Evolutionary conservation across 2,888 invertebrate species (phyloP), one percentile per base, ranked within the genome.

Genomic region (Bugula neritina): DNA sequence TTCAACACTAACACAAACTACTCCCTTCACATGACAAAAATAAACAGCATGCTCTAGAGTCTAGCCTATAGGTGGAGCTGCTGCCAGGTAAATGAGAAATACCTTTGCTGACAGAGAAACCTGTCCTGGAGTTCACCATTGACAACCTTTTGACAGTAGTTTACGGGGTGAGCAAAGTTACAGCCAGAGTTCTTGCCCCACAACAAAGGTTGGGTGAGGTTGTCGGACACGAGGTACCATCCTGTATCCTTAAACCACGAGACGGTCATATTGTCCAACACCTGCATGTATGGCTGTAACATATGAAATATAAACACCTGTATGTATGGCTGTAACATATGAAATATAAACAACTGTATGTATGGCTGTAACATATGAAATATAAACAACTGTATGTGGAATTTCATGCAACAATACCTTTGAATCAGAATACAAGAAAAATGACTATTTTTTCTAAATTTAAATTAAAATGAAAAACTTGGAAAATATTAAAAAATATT

Each of bases 151-250:
- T 21, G 21, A 34, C 63, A 63, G n/a, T 63, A 63, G 17, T 25
- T 17, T 10, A 17, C 17, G 2, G 17, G 17, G 29, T 63, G 29
- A 63, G 29, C 21, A 27, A 63, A 63, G 27, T 27, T 3, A 34
- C 63, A 63, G 63, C 63, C 63, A 29, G 63, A 63, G 63, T 63
- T 63, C 34, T 27, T 63, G 31, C 63, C 63, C 63, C 63, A 63
- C 5, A 63, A 10, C 27, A 31, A 31, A 13, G 63, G 63, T 31
- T 25, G 1, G 10, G 31, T 31, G 5, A 31, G 27, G 63, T n/a
- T 63, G 63, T 63, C 63, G 13, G 13, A 13, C 17, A 63, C 63
- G 2, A 5, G 1, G 63, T 63, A 63, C 63, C 63, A 63, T 10
- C 63, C 63, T 27, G 27, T 63, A 31, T 63, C 63, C 31, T 63